phyloP scores from a whole-genome alignment of 1,140 invertebrate species.

The Tyrophagus putrescentiae region DNA sequence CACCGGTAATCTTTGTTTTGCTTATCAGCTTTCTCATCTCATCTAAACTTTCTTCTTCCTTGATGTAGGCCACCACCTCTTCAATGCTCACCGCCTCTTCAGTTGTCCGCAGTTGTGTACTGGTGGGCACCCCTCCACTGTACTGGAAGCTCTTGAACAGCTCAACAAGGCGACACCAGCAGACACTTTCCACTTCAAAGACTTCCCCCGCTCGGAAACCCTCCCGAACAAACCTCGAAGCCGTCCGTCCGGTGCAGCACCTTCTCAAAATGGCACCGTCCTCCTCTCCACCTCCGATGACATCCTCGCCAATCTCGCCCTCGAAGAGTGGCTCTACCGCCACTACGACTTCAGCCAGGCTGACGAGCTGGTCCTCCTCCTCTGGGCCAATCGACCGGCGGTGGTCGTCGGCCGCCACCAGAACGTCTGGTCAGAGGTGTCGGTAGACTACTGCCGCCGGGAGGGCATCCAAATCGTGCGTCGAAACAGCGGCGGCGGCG shows the following conservation, averaged over 20 bases:
- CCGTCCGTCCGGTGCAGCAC: neutral
- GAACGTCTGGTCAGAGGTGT: constrained; percentile 86
- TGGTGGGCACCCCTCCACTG: too few species aligned
- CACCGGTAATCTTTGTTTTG: too few species aligned
- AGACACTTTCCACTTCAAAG: too few species aligned
- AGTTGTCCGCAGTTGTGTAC: too few species aligned
- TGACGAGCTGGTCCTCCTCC: constrained; percentile 45
- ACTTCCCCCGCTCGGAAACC: too few species aligned
- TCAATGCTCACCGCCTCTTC: too few species aligned
- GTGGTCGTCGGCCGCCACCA: constrained; percentile 91
- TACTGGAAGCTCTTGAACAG: too few species aligned
- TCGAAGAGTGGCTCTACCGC: constrained; percentile 85
- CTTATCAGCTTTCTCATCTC: too few species aligned
- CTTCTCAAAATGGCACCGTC: constrained; percentile 36
- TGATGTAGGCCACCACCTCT: too few species aligned
- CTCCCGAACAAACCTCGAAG: neutral
- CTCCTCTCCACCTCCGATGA: constrained; percentile 78
- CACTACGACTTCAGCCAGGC: constrained; percentile 51
- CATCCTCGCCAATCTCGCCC: constrained; percentile 74
- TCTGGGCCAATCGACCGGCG: constrained; percentile 81
- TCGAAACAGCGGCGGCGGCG: constrained; percentile 85
- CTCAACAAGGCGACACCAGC: too few species aligned
- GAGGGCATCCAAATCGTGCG: constrained; percentile 46
- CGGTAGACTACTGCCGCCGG: constrained; percentile 45
- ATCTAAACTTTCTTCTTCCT: too few species aligned